These are phyloP conservation scores for Beroe ovata DNA, from an alignment of 37 sponge, comb jelly and placozoan species.

Conservation along the genomic window DNA sequence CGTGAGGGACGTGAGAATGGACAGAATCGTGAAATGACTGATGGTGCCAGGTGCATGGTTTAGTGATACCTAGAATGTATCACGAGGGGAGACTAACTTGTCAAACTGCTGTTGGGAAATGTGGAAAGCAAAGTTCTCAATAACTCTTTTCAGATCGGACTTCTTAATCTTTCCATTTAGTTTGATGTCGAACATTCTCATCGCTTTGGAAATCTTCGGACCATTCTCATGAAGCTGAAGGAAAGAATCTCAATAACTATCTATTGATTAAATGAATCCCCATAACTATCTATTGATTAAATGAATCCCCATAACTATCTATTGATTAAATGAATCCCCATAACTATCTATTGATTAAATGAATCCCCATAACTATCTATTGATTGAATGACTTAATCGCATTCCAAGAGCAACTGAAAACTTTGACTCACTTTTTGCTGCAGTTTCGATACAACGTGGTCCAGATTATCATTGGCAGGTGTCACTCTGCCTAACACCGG, in stretches of 20 bases:
- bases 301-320: too few species aligned
- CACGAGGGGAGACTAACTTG: conserved; percentile 4
- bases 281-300: too few species aligned
- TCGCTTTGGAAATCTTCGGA: conserved; percentile 30
- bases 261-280: too few species aligned
- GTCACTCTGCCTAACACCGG: conserved; percentile 25
- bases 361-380: too few species aligned
- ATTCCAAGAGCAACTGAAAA: too few species aligned
- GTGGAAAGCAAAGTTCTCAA: conserved; percentile 68
- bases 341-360: too few species aligned
- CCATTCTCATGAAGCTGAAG: conserved; percentile 45
- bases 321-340: too few species aligned
- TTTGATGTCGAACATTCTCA: conserved; percentile 48
- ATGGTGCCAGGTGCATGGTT: not conserved
- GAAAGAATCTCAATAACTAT: not conserved
- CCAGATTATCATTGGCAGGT: conserved; percentile 45
- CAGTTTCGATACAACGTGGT: conserved; percentile 20
- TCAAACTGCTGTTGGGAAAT: conserved; percentile 47
- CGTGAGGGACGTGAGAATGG: too few species aligned
- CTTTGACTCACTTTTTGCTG: conserved; percentile 52
- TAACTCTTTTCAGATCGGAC: conserved; percentile 48
- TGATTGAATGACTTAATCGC: too few species aligned
- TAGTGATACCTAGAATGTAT: too few species aligned
- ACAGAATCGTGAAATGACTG: too few species aligned
- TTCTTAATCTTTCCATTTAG: conserved; percentile 39